Base-by-base conservation (phyloP, 2,888 invertebrate genomes). In the Trissolcus japonicus region DNA sequence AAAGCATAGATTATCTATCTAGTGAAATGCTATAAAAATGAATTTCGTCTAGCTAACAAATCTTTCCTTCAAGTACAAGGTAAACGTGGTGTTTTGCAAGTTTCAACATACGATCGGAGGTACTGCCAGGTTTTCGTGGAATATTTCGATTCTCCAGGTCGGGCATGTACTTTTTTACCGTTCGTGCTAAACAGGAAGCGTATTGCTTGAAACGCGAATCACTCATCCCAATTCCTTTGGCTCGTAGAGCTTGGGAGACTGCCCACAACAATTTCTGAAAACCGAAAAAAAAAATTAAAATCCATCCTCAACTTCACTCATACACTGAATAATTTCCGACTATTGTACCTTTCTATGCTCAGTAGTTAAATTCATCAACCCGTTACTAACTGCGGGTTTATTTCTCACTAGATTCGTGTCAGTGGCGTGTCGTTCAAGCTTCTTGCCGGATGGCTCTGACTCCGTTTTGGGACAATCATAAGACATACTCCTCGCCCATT, bases 211-310 rank as follows among this genome's bases (percentile, higher is more conserved):
- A 95, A 50, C 93, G 91, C 0, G 93, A 91, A 81, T 95, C 94
- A 0, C 90, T 91, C 90, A 93, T 91, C 0, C 92, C 92, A 84
- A 95, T 93, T 48, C 94, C 94, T 86, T 93, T 93, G 25, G 91
- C 90, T 51, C 94, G 92, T 16, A 95, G 89, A 0, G 95, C 94
- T 83, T 94, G 94, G 2, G 95, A 93, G 4, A 95, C 94, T 0
- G 95, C 95, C 95, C 95, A 95, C 16, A 95, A 89, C 25, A 95
- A 90, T 91, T 95, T 95, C 94, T 94, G 86, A 54, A 89, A 88
- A 29, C 2, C 9, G 6, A 29, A 35, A 46, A 46, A 14, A n/a
- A 46, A 43, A 13, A 43, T 2, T 43, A 11, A 43, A 43, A n/a
- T 11, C 7, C 43, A 43, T 11, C n/a, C 7, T 13, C 43, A 43